These are phyloP conservation scores for Chironomus riparius DNA, from an alignment of 2,888 invertebrate species.

Conservation along the genomic window DNA sequence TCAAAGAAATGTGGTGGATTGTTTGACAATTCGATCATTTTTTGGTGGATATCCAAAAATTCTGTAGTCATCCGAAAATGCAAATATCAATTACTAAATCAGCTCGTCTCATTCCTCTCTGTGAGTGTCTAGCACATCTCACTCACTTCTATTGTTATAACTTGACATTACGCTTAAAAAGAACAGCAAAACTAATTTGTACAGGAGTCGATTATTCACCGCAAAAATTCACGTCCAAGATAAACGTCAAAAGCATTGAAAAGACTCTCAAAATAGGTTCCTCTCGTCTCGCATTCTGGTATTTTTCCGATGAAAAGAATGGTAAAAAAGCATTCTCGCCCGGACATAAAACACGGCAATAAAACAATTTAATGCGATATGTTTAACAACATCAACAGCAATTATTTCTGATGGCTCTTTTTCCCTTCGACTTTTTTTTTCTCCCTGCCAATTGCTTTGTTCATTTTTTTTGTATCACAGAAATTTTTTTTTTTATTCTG, in stretches of 20 bases:
- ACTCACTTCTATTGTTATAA: too few species aligned
- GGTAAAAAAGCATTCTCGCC: background rate
- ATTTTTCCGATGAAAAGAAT: background rate
- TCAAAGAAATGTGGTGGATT: background rate
- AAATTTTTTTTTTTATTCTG: constrained; percentile 11
- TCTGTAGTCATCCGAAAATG: too few species aligned
- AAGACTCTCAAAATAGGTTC: background rate
- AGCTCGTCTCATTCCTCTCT: background rate
- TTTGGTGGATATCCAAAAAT: too few species aligned
- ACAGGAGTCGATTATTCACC: constrained; percentile 17
- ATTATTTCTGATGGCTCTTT: constrained; percentile 23
- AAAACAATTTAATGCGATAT: constrained; percentile 26
- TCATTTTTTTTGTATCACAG: background rate
- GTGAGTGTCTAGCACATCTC: background rate
- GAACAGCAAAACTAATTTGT: background rate
- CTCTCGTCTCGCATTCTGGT: background rate
- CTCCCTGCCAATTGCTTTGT: constrained; percentile 8
- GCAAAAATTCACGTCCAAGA: constrained; percentile 2
- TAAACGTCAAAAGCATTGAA: background rate
- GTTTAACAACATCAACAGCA: constrained; percentile 27
- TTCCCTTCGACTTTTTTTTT: background rate
- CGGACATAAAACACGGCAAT: constrained; percentile 13
- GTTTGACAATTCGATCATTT: too few species aligned
- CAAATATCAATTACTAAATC: too few species aligned
- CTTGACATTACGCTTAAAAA: background rate